phyloP scores from a whole-genome alignment of 2,888 invertebrate genomes.

The Epirrhoe tristata region DNA sequence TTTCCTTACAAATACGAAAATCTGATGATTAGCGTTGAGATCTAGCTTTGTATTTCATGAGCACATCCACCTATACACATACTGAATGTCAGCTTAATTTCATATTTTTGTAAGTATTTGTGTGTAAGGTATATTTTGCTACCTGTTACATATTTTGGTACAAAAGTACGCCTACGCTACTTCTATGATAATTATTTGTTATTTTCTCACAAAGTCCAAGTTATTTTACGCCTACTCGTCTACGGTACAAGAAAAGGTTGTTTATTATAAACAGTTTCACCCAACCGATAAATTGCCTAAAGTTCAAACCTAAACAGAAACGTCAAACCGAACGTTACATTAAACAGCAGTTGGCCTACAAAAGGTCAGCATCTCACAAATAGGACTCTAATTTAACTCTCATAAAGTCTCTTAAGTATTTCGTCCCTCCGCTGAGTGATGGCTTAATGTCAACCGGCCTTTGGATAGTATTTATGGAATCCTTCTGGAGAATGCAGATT shows the following conservation, averaged over 20 bases:
- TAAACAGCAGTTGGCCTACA: slow-evolving; percentile 38
- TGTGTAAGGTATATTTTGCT: no score
- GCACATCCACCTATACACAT: no score
- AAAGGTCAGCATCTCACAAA: slow-evolving; percentile 29
- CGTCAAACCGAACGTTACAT: slow-evolving; percentile 38
- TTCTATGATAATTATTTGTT: no score
- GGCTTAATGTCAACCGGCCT: slow-evolving; percentile 27
- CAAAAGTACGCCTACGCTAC: no score
- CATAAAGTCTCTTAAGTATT: slow-evolving; percentile 39
- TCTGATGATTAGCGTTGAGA: no score
- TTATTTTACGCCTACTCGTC: neutral
- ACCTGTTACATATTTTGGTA: no score
- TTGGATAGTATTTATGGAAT: slow-evolving; percentile 35
- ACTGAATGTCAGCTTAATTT: no score
- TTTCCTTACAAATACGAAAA: no score
- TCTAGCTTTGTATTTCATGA: no score
- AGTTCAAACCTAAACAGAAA: slow-evolving; percentile 38
- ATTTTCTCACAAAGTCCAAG: neutral
- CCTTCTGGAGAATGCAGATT: slow-evolving; percentile 11
- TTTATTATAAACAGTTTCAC: slow-evolving; percentile 18
- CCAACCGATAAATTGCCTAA: slow-evolving; percentile 31
- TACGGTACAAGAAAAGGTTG: slow-evolving; percentile 5
- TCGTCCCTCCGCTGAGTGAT: slow-evolving; percentile 41
- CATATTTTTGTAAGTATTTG: no score
- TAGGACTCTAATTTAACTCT: slow-evolving; percentile 42